Base-by-base conservation (phyloP, 2,797 vertebrate genomes). In the Dipus sagitta region DNA sequence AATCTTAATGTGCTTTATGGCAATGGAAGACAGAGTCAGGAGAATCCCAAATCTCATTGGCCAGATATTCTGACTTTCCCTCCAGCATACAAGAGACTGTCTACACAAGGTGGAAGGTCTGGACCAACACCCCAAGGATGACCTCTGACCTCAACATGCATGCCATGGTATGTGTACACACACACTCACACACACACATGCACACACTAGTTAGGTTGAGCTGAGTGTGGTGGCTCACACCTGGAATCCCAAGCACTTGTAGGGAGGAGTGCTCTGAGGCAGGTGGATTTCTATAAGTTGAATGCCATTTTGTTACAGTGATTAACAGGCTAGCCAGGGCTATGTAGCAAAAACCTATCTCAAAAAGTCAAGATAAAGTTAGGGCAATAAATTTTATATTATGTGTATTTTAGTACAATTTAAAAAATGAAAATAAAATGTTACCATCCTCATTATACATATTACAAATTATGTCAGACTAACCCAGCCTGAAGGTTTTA, bases 401-500 rank as follows among this genome's bases (percentile, higher is more conserved):
- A 89, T 15, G 2, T 60, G 0, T 89, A 70, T 86, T 83, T 92
- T 75, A 34, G 24, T 47, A 24, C 26, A 74, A 76, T 71, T 54
- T 6, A 72, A 85, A 77, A 54, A 42, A 15, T 67, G 52, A 93
- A 88, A 70, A 85, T 28, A 83, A 92, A 71, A 72, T 84, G 20
- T 32, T 77, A 54, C 71, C 17, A 77, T 81, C 11, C 1, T 78
- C 6, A 42, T 67, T 65, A 65, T 91, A 64, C 11, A n/a, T 8
- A 83, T 91, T 8, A 65, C 30, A 34, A 64, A 71, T 86, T 78
- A 67, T 67, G n/a, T 82, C 32, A 96, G 38, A 92, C 20, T 70
- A 70, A 76, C 26, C 12, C 9, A 88, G 67, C 9, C 12, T 42
- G 15, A 89, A 83, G 2, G 5, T 78, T 88, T 96, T 81, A 79